Evolutionary conservation across 1,140 invertebrate genomes (phyloP).

Genomic region (Acromyrmex echinatior): DNA sequence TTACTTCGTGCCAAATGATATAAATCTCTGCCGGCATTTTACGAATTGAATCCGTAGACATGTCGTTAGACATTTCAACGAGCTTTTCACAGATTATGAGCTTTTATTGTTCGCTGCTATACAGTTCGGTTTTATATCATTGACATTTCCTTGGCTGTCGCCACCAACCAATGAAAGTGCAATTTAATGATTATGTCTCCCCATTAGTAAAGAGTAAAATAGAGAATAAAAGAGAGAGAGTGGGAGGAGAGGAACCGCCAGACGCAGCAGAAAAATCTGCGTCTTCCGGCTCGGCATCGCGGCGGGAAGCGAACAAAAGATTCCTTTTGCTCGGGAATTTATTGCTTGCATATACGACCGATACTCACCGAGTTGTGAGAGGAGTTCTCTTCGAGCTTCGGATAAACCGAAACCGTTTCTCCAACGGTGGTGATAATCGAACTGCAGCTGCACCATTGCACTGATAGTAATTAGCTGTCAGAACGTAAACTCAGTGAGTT

Average conservation of each 20-base stretch:
- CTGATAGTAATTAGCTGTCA: conserved; percentile 46
- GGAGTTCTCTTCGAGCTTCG: conserved; percentile 20
- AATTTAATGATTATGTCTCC: conserved; percentile 59
- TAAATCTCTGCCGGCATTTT: conserved; percentile 27
- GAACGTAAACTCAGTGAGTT: conserved; percentile 42
- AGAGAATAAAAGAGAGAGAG: neutral
- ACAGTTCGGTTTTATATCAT: conserved; percentile 45
- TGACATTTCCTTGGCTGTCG: conserved; percentile 34
- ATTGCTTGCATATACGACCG: conserved; percentile 27
- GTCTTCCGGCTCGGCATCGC: conserved; percentile 14
- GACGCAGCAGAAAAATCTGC: conserved; percentile 36
- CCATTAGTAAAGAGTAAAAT: conserved; percentile 30
- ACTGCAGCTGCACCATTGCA: conserved; percentile 25
- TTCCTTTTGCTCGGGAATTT: conserved; percentile 38
- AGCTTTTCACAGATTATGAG: neutral
- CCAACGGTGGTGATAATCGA: conserved; percentile 21
- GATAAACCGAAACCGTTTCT: conserved; percentile 25
- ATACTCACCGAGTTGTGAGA: conserved; percentile 29
- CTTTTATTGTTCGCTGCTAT: conserved; percentile 22
- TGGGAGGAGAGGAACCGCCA: neutral
- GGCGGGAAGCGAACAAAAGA: neutral
- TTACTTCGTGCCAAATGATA: conserved; percentile 12
- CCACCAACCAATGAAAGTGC: conserved; percentile 29
- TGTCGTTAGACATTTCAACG: neutral
- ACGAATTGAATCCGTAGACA: conserved; percentile 21